Evolutionary conservation across 2,797 vertebrate species (phyloP).

Genomic region (Alectoris magna): DNA sequence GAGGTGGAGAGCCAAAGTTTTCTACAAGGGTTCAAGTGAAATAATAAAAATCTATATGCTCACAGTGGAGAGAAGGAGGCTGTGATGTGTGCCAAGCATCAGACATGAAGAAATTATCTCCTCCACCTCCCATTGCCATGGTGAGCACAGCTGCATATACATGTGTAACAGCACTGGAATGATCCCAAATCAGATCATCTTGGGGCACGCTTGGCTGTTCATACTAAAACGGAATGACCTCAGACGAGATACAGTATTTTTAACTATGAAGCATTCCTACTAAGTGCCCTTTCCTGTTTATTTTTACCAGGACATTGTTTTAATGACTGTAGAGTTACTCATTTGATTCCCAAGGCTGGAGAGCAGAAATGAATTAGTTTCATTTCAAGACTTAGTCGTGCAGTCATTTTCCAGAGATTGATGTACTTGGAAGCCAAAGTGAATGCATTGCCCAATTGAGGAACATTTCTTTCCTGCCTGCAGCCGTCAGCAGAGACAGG

Average conservation of each 20-base stretch:
- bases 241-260: neutral
- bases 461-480: neutral
- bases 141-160: neutral
- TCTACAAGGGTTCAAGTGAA: neutral
- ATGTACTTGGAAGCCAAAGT: neutral
- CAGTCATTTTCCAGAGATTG: conserved; percentile 11
- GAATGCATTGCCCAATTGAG: neutral
- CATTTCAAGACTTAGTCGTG: neutral
- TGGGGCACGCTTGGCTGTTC: neutral
- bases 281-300: conserved; percentile 52
- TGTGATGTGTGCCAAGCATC: neutral
- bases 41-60: neutral
- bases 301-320: conserved; percentile 52
- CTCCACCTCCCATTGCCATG: neutral
- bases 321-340: conserved; percentile 59
- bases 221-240: neutral
- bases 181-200: neutral
- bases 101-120: neutral
- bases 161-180: neutral
- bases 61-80: neutral
- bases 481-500: neutral
- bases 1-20: neutral
- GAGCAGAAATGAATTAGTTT: conserved; percentile 23
- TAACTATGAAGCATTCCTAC: conserved; percentile 3
- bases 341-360: conserved; percentile 46